Conservation (phyloP, 2,888 invertebrate genomes). For the Camponotus fellah region DNA sequence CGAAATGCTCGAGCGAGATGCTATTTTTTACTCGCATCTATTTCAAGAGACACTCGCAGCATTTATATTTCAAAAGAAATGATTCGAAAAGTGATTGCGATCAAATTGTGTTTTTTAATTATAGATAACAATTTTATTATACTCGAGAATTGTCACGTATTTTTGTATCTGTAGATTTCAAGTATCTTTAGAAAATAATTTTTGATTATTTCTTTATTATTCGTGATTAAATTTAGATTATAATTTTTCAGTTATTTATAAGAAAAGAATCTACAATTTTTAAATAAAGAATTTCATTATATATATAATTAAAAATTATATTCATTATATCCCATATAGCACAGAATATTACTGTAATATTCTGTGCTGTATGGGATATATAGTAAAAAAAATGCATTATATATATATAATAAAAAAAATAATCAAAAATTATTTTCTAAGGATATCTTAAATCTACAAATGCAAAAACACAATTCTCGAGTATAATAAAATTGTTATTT, state of each 20-base stretch:
- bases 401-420: not conserved
- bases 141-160: not conserved
- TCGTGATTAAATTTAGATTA: not conserved
- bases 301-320: too few relatives aligned
- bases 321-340: too few relatives aligned
- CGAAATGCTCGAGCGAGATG: constrained; percentile 34
- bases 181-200: not conserved
- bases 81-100: not conserved
- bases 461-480: not conserved
- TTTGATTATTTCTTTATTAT: not conserved
- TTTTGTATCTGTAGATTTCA: not conserved
- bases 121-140: not conserved
- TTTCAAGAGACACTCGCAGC: not conserved
- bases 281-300: too few relatives aligned
- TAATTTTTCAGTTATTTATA: not conserved
- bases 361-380: too few relatives aligned
- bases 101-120: not conserved
- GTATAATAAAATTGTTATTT: not conserved
- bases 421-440: not conserved
- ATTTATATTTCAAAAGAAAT: not conserved
- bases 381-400: too few relatives aligned
- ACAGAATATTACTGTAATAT: too few relatives aligned
- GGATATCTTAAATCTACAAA: not conserved
- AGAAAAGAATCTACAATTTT: not conserved
- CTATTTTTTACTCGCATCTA: not conserved